Evolutionary conservation across 35 echinoderm and acorn worm species (phyloP).

Genomic region (Acanthaster planci): DNA sequence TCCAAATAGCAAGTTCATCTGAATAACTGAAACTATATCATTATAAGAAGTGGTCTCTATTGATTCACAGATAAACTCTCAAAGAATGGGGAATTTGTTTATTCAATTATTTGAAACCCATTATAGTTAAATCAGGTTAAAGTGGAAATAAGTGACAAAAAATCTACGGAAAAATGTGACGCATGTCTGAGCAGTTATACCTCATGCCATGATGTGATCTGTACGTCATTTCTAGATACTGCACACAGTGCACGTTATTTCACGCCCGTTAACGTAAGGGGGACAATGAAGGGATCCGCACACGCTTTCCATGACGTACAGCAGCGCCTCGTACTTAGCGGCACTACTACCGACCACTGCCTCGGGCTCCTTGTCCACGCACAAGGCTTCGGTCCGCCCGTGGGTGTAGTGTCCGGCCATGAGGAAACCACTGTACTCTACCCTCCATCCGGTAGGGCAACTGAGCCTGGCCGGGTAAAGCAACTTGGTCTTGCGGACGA

Average conservation of each 20-base stretch:
- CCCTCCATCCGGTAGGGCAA: slow-evolving; percentile 48
- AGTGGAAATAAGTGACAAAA: too few species aligned
- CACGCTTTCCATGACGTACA: slow-evolving; percentile 30
- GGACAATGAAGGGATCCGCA: slow-evolving; percentile 38
- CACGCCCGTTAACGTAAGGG: slow-evolving; percentile 6
- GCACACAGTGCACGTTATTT: slow-evolving; percentile 23
- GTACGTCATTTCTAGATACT: slow-evolving; percentile 13
- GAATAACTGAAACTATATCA: too few species aligned
- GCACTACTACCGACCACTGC: background rate
- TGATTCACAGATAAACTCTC: too few species aligned
- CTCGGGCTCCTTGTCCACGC: slow-evolving; percentile 44
- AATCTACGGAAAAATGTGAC: too few species aligned
- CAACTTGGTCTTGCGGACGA: slow-evolving; percentile 8
- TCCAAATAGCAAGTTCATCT: too few species aligned
- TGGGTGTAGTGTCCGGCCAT: slow-evolving; percentile 42
- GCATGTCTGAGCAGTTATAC: too few species aligned
- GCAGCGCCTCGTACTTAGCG: background rate
- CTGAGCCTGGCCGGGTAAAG: too few species aligned
- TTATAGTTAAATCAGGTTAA: too few species aligned
- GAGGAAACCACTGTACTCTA: slow-evolving; percentile 54
- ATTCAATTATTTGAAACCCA: too few species aligned
- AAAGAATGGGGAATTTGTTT: too few species aligned
- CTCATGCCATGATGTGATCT: too few species aligned
- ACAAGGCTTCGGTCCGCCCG: slow-evolving; percentile 10
- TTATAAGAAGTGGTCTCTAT: too few species aligned